phyloP scores from a whole-genome alignment of 2,888 invertebrate species.

The Neria commutata region DNA sequence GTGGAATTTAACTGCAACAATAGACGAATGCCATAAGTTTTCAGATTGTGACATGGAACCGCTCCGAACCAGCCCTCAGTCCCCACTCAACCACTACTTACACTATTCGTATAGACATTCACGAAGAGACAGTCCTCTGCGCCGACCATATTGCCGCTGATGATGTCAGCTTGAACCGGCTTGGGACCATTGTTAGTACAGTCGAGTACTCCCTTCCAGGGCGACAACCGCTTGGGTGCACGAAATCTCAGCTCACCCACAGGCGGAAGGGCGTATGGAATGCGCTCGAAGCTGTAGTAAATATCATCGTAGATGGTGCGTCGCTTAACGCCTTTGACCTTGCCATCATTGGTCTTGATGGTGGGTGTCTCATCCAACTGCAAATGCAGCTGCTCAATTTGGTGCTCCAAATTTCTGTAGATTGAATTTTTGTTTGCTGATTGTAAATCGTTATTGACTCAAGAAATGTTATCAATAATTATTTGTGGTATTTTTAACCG shows the following conservation, averaged over 20 bases:
- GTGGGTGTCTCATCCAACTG: conserved; percentile 25
- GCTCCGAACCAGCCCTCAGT: too few relatives aligned
- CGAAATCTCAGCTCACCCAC: conserved; percentile 43
- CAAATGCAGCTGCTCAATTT: neutral
- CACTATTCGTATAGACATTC: conserved; percentile 44
- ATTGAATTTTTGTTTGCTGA: too few relatives aligned
- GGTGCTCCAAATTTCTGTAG: neutral
- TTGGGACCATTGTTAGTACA: conserved; percentile 38
- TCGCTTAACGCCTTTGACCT: conserved; percentile 42
- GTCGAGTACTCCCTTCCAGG: conserved; percentile 58
- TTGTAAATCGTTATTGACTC: too few relatives aligned
- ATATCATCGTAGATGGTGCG: conserved; percentile 42
- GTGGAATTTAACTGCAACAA: conserved; percentile 37
- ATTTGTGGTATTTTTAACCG: too few relatives aligned
- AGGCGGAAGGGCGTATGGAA: conserved; percentile 49
- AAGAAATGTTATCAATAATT: too few relatives aligned
- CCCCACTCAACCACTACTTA: too few relatives aligned
- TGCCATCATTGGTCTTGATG: conserved; percentile 45
- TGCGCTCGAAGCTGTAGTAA: conserved; percentile 48
- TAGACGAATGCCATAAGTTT: too few relatives aligned
- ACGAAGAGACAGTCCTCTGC: conserved; percentile 51
- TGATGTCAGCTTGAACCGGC: conserved; percentile 37
- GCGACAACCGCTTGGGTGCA: conserved; percentile 50
- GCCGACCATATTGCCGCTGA: conserved; percentile 41
- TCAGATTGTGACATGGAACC: too few relatives aligned